Base-by-base conservation (phyloP, 2,888 invertebrate species). In the Adineta ricciae region DNA sequence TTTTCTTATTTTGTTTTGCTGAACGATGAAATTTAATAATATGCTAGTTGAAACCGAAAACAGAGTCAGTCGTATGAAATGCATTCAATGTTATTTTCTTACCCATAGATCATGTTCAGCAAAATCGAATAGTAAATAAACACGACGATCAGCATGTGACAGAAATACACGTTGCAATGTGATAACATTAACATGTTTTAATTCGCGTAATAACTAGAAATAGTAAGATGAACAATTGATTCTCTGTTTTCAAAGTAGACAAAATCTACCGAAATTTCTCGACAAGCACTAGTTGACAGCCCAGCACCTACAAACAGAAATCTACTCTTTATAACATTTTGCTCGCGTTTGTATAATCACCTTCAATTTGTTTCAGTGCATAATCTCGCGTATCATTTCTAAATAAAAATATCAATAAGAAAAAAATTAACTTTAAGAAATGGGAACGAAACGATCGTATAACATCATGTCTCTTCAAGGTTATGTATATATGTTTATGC, bases 81-180 rank as follows among this genome's bases (percentile, higher is more conserved):
- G 16, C 11, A 24, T 21, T n/a, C 5, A 82, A 24, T 32, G 32
- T 16, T 27, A 9, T 24, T n/a, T 27, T 87, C 89, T 88, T 90
- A 93, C 93, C 99, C 98, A 99, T 86, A 99, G 91, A 92, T 99
- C 99, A 92, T 99, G 98, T 91, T 99, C 98, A 0, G 98, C 97
- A 92, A 96, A 99, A 90, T 99, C 98, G 92, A 98, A 97, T 19
- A 99, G 91, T 56, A 98, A 92, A 94, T 96, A 99, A 7, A 98
- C 97, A 92, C 97, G 97, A 56, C 97, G 93, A 89, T 97, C 97
- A 88, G 94, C 95, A 89, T 97, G 97, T 0, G 98, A 97, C 0
- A 99, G 92, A 90, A 99, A 99, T 1, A 99, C 98, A 88, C 96
- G 92, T 88, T 97, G 97, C 82, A 99, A 92, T 88, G 95, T 96